Percentiles rank a stretch among this genome's conserved stretches.
Evolutionary conservation across 2,113 vertebrate genomes (phyloP).

Genomic region (Calyptommatus sinebrachiatus): DNA sequence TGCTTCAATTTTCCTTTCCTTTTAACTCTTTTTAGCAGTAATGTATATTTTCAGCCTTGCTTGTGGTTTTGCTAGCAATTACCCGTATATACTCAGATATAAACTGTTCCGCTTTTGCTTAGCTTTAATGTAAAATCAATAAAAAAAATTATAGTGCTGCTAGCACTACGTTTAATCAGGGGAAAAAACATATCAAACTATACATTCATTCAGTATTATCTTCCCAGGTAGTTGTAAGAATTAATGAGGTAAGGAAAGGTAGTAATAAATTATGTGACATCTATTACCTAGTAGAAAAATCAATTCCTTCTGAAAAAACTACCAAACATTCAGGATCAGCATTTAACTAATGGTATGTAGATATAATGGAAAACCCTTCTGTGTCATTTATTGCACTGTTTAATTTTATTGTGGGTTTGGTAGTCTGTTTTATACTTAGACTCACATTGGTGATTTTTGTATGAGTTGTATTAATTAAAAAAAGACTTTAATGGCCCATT

Average conservation of each 20-base stretch:
- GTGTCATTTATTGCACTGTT: no score
- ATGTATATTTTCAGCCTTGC: not conserved
- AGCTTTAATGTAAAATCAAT: constrained; percentile 9
- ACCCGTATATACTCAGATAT: not conserved
- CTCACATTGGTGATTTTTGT: no score
- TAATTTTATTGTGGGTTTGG: no score
- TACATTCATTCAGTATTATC: not conserved
- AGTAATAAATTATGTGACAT: not conserved
- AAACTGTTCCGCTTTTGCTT: not conserved
- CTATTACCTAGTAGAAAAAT: not conserved
- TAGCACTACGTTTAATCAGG: not conserved
- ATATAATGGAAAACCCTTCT: no score
- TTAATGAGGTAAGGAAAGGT: not conserved
- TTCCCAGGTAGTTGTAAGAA: not conserved
- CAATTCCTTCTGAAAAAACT: not conserved
- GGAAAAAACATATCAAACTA: not conserved
- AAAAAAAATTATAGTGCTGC: not conserved
- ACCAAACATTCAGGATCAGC: not conserved
- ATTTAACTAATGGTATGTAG: no score
- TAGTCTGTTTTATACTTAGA: no score
- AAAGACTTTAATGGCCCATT: no score
- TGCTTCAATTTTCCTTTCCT: no score
- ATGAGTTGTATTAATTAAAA: no score
- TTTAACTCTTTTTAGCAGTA: no score
- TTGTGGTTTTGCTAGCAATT: not conserved